phyloP scores from a whole-genome alignment of 2,113 vertebrate species.

The Danio rerio region DNA sequence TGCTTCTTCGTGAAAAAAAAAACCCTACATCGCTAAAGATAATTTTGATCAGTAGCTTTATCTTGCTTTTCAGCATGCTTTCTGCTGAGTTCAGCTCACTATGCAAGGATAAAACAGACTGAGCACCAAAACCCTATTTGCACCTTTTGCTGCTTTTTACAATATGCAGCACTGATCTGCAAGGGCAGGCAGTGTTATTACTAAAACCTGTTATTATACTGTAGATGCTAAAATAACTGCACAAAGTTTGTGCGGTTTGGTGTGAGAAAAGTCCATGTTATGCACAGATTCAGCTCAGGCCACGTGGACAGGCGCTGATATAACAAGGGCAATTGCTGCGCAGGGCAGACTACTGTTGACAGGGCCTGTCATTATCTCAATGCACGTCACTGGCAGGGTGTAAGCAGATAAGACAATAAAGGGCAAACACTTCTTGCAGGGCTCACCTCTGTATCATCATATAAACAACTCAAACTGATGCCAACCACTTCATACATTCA shows the following conservation, averaged over 20 bases:
- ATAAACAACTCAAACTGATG: constrained; percentile 34
- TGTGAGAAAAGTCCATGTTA: constrained; percentile 8
- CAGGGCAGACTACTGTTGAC: constrained; percentile 43
- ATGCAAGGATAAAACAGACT: background rate
- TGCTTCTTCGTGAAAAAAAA: background rate
- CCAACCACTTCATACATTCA: background rate
- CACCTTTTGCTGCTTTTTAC: background rate
- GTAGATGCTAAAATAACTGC: constrained; percentile 18
- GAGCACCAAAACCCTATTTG: background rate
- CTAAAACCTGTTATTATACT: background rate
- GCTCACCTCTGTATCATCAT: constrained; percentile 19
- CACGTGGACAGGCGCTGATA: constrained; percentile 18
- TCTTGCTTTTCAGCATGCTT: background rate
- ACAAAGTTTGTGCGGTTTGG: background rate
- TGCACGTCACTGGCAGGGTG: constrained; percentile 50
- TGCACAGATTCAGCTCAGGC: background rate
- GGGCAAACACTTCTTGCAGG: constrained; percentile 23
- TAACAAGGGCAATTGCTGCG: constrained; percentile 3
- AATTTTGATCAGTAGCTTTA: background rate
- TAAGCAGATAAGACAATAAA: constrained; percentile 50
- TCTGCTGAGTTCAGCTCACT: background rate
- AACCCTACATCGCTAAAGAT: background rate
- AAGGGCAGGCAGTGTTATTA: background rate
- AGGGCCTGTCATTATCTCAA: constrained; percentile 56
- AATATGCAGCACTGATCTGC: background rate